A percentile compares a stretch with the other conserved stretches of the same genome.
Evolutionary conservation across 1,140 invertebrate genomes (phyloP).

Genomic region (Pemphigus obesinymphae): DNA sequence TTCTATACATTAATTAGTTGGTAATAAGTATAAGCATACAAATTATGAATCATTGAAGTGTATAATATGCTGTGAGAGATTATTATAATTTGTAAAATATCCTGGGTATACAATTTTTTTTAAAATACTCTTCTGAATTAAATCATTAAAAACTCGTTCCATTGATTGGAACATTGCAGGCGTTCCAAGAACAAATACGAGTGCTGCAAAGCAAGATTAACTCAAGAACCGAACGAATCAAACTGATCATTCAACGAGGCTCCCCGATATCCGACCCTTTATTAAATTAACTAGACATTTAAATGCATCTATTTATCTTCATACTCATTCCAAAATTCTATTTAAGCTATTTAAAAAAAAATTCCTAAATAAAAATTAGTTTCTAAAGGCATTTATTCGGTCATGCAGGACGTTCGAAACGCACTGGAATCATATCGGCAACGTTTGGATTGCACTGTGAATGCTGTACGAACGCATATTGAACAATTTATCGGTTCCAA

Average conservation of each 20-base stretch:
- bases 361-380: conserved; percentile 8
- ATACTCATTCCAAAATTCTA: conserved; percentile 22
- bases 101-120: neutral
- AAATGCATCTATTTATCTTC: conserved; percentile 26
- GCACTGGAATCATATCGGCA: conserved; percentile 33
- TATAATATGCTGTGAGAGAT: neutral
- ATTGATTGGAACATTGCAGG: conserved; percentile 55
- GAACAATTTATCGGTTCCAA: conserved; percentile 35
- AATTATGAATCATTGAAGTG: neutral
- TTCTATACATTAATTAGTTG: neutral
- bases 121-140: neutral
- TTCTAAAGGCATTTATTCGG: conserved; percentile 31
- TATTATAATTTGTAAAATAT: neutral
- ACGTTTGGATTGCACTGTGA: conserved; percentile 26
- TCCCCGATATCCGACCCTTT: conserved; percentile 31
- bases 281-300: conserved; percentile 23
- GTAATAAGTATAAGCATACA: neutral
- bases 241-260: conserved; percentile 77
- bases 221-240: conserved; percentile 78
- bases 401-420: conserved; percentile 41
- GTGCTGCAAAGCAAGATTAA: conserved; percentile 81
- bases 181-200: conserved; percentile 76
- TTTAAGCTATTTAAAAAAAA: conserved; percentile 17
- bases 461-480: conserved; percentile 23
- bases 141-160: conserved; percentile 20